phyloP scores from a whole-genome alignment of 1,140 invertebrate species.

The Coptotermes formosanus region DNA sequence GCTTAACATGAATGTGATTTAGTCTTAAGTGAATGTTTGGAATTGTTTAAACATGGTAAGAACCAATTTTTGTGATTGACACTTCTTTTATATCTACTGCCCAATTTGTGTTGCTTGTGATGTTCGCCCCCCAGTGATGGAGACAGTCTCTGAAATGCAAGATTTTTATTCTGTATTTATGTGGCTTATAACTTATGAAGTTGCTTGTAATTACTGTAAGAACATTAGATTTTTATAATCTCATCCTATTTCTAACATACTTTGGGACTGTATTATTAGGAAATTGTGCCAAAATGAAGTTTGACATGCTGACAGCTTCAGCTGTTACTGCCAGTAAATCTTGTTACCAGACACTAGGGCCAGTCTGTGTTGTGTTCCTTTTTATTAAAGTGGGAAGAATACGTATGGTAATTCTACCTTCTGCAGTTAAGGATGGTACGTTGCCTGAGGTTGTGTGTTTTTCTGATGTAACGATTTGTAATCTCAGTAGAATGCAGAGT shows the following conservation, averaged over 20 bases:
- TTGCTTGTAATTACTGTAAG: no score
- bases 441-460: not conserved
- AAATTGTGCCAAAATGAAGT: constrained; percentile 16
- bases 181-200: no score
- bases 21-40: no score
- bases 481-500: not conserved
- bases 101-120: no score
- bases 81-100: no score
- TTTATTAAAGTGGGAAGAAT: not conserved
- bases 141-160: no score
- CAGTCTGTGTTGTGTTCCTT: not conserved
- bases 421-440: not conserved
- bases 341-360: not conserved
- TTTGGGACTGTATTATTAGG: not conserved
- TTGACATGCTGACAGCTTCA: not conserved
- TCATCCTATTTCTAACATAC: not conserved
- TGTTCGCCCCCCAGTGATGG: no score
- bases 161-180: no score
- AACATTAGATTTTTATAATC: no score
- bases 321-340: not conserved
- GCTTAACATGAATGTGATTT: no score
- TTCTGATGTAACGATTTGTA: not conserved
- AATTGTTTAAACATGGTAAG: no score
- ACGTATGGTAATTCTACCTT: not conserved
- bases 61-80: no score